phyloP scores from a whole-genome alignment of 2,888 invertebrate genomes.

The Melitaea athalia region DNA sequence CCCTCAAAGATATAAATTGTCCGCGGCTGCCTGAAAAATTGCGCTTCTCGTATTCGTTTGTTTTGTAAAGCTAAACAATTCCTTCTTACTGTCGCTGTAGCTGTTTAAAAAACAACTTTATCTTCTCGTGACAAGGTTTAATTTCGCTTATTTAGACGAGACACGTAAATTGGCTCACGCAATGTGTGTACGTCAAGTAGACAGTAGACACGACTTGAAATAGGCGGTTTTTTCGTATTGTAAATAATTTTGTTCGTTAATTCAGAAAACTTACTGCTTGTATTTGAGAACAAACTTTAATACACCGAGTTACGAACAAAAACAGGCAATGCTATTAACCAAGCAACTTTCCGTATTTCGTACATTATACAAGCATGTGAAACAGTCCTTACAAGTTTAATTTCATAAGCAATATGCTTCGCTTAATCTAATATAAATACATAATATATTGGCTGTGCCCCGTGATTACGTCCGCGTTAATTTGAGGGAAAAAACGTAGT shows the following conservation, averaged over 20 bases:
- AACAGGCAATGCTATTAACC: no score
- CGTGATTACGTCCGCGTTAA: no score
- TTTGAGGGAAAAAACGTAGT: no score
- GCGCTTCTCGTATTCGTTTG: conserved; percentile 51
- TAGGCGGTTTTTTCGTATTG: conserved; percentile 19
- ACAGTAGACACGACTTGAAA: conserved; percentile 23
- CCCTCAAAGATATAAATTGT: conserved; percentile 56
- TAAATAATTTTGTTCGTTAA: conserved; percentile 7
- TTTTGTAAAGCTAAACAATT: conserved; percentile 44
- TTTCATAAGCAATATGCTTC: no score
- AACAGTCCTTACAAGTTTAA: no score
- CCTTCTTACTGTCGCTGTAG: conserved; percentile 28
- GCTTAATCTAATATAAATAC: no score
- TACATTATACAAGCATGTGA: no score
- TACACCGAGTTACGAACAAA: no score
- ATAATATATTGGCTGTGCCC: no score
- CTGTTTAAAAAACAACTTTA: conserved; percentile 20
- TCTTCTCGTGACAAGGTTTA: conserved; percentile 6
- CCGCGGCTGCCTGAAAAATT: conserved; percentile 62
- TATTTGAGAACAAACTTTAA: no score
- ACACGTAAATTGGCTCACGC: conserved; percentile 32
- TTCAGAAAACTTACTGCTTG: not conserved
- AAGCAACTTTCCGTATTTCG: no score
- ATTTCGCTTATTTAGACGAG: conserved; percentile 1
- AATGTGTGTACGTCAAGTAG: conserved; percentile 29